Base-by-base conservation (phyloP, 2,888 invertebrate genomes). In the Amiota minor region DNA sequence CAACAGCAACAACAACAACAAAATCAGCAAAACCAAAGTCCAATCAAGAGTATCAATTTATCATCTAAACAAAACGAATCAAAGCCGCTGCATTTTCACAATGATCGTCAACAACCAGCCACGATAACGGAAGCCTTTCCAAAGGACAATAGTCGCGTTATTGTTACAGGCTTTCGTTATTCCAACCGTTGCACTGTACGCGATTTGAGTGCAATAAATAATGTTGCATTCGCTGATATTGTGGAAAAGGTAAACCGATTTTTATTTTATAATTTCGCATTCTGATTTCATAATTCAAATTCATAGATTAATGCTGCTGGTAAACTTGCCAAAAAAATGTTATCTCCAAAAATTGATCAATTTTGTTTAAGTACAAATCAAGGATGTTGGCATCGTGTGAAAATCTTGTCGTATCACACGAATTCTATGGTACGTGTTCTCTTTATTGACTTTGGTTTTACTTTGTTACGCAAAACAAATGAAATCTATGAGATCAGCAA, bases 131-230 rank as follows among this genome's bases (percentile, higher is more conserved):
- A 35, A 35, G 35, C 4, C 35, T 35, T 6, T 35, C 35, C 65
- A 14, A n/a, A 35, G 20, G 3, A 16, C 23, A 11, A 18, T 11
- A 67, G 65, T 20, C 49, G 50, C 11, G 65, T 67, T 18, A 20
- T 67, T 14, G 10, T 67, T 10, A 18, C 49, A 18, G 49, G 65
- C 20, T 67, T 67, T 14, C 65, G 49, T 20, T 67, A 47, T 4
- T 10, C n/a, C 10, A 49, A 67, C 18, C 49, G 47, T 20, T 67
- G 65, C 49, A 49, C 20, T 67, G 20, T 67, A 8, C 65, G 65
- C 14, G 65, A 49, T 20, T 18, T 49, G 10, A 49, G 20, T 20
- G 6, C 16, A 6, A 18, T 9, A 4, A 18, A 49, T n/a, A 49
- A 49, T 49, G 9, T 9, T 4, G 65, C 9, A 11, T 67, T 12